Evolutionary conservation across 2,888 invertebrate species (phyloP), one percentile per base, ranked within the genome.

Genomic region (Halictus quadricinctus): DNA sequence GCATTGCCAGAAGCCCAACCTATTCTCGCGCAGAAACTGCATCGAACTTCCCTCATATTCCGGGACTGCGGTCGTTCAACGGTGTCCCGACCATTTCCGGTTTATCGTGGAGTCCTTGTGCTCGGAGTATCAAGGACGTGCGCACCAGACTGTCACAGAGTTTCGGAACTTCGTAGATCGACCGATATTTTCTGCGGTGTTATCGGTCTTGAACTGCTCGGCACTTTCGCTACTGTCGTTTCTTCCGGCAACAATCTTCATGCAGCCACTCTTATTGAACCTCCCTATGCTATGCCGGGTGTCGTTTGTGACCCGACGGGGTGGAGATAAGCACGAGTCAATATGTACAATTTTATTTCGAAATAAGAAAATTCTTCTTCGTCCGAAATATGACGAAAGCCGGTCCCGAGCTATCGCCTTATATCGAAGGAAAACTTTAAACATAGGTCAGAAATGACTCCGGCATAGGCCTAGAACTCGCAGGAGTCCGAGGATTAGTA

Each of bases 1-100:
- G 64, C 79, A 77, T 75, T 75, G 85, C 77, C 85, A 72, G 70
- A 25, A 13, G 58, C 10, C 48, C 54, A 50, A 64, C 50, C 74
- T 21, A 29, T 54, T 74, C 60, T 54, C 70, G 41, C 29, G 48
- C 64, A 46, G 75, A 54, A 66, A 75, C 76, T 76, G 76, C 79
- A 80, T 70, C 76, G 4, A 85, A 80, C 80, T 85, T 85, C 50
- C 64, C 25, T 41, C 50, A 43, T 70, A 69, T 58, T 41, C 25
- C 48, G 18, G 25, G 54, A 12, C 48, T 74, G 60, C 72, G 74
- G 66, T 43, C 76, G 58, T 75, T 84, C 84, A 66, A 80, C 82
- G 76, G 66, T 58, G 73, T 72, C 66, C 36, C 82, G 7, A 70
- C 36, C 58, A 48, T 74, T 85, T 84, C 76, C 85, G 58, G 73